Percentiles rank a stretch among this genome's conserved stretches.
Evolutionary conservation across 2,888 invertebrate species (phyloP).

Genomic region (Chromoteleia sp.): DNA sequence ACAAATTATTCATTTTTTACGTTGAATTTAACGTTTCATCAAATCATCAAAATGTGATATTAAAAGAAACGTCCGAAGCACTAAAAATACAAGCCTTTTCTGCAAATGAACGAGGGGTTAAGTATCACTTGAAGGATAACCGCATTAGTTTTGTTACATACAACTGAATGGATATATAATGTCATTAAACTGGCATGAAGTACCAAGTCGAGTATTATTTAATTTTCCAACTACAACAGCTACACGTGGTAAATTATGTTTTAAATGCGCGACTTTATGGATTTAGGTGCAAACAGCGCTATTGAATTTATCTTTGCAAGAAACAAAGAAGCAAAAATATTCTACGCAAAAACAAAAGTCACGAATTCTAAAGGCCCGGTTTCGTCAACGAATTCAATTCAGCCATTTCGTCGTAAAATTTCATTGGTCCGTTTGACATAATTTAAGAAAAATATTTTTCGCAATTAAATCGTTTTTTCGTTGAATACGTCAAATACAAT

Average conservation of each 20-base stretch:
- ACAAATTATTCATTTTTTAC: background rate
- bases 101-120: conserved; percentile 57
- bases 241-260: conserved; percentile 37
- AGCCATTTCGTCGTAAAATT: no score
- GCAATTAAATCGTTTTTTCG: background rate
- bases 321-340: no score
- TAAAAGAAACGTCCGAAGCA: conserved; percentile 44
- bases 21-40: background rate
- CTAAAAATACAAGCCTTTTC: conserved; percentile 57
- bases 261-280: background rate
- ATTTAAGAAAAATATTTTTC: background rate
- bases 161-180: conserved; percentile 45
- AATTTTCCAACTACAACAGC: conserved; percentile 3
- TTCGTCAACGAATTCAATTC: no score
- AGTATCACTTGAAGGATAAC: conserved; percentile 62
- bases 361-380: no score
- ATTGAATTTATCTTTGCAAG: no score
- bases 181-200: conserved; percentile 45
- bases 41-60: conserved; percentile 25
- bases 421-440: no score
- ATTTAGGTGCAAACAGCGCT: conserved; percentile 9
- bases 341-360: no score
- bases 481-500: background rate
- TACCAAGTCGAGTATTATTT: conserved; percentile 37
- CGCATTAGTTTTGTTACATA: conserved; percentile 52